A percentile compares a stretch with the other conserved stretches of the same genome.
Conservation (phyloP, 2,888 invertebrate species). For the Oscheius sp. region DNA sequence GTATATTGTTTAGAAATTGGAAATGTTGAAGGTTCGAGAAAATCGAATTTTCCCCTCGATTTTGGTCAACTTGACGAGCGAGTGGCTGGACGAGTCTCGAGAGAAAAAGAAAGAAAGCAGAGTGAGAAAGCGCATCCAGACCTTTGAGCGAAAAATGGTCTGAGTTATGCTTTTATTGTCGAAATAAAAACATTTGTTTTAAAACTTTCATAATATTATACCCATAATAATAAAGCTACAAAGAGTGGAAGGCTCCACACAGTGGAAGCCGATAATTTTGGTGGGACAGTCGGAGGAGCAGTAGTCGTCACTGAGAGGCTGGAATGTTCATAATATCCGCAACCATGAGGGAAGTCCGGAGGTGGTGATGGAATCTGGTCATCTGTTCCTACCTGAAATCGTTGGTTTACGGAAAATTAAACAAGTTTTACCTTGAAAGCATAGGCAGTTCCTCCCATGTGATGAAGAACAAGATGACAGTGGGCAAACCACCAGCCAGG, state of each 20-base stretch:
- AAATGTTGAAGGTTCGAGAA: background rate
- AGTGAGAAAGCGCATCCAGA: too few relatives aligned
- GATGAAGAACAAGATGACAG: constrained; percentile 69
- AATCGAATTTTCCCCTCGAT: background rate
- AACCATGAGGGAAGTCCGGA: constrained; percentile 33
- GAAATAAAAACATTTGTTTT: too few relatives aligned
- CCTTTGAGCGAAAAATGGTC: too few relatives aligned
- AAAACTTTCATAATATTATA: too few relatives aligned
- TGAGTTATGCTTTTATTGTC: too few relatives aligned
- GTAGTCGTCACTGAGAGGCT: background rate
- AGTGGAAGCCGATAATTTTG: too few relatives aligned
- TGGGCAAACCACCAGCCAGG: constrained; percentile 73
- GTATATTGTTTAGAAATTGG: background rate
- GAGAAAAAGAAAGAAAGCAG: too few relatives aligned
- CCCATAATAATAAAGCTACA: too few relatives aligned
- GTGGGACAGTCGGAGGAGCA: background rate
- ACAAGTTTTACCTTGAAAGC: constrained; percentile 60
- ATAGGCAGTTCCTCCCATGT: constrained; percentile 72
- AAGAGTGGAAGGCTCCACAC: too few relatives aligned
- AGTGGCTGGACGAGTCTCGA: background rate
- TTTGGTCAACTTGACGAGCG: background rate
- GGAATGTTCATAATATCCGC: constrained; percentile 22
- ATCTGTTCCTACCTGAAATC: constrained; percentile 34
- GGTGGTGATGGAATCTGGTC: constrained; percentile 33
- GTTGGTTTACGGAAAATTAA: background rate